Evolutionary conservation across 2,113 vertebrate species (phyloP), one percentile per base, ranked within the genome.

Genomic region (Plotosus lineatus): DNA sequence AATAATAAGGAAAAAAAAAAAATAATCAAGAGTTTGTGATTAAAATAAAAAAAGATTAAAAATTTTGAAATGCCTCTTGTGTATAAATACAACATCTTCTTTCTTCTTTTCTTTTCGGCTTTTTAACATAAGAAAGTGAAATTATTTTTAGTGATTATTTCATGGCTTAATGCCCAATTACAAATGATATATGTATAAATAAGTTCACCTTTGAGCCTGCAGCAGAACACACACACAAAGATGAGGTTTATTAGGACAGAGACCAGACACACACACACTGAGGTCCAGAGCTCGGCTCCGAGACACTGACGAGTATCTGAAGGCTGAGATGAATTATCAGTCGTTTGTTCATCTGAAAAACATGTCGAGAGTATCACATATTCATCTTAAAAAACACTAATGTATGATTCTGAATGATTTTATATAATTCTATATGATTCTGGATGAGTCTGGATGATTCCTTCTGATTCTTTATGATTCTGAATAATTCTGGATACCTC

Each of bases 181-280:
- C 3, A 73, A 15, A 50, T 50, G 28, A 48, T 31, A 48, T 31
- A 19, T 40, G 3, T 11, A 53, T 23, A 75, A 8, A 56, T 26
- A 44, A 42, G 4, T 28, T 23, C 28, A 63, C 75, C 75, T 77
- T 61, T 42, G 17, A 23, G 9, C 11, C 56, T 77, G 28, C 10
- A 77, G 40, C 40, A 63, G 40, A 46, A 11, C 75, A 77, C n/a
- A 44, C 3, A 42, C 28, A 38, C 10, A 11, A 10, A 31, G 28
- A 65, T 38, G 75, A 77, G 10, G 75, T 77, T 77, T 12, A 65
- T 46, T 60, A 65, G 58, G 19, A 50, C 28, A 50, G 28, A 77
- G 26, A 50, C 5, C 17, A 36, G 6, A 36, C 58, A 77, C 26
- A 36, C 26, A 65, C 4, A 31, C 17, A 11, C 1, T 46, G 2